Evolutionary conservation across 2,888 invertebrate genomes (phyloP), one percentile per base, ranked within the genome.

Genomic region (Tachystola acroxantha): DNA sequence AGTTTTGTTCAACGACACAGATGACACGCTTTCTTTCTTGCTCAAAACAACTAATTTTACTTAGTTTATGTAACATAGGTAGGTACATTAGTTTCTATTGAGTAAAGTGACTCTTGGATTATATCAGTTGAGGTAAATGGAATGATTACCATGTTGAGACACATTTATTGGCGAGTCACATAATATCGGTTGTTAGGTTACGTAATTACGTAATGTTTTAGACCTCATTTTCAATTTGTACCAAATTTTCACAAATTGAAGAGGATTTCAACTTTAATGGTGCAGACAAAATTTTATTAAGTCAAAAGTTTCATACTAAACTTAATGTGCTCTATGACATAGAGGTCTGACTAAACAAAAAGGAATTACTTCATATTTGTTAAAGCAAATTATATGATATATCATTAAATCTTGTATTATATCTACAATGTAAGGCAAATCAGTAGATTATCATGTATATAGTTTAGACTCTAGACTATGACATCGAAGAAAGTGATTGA

Each of bases 401-500:
- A n/a, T n/a, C n/a, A n/a, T n/a, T n/a, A n/a, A n/a, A n/a, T n/a
- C n/a, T n/a, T n/a, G n/a, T n/a, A n/a, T n/a, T n/a, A n/a, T n/a
- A n/a, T n/a, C n/a, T n/a, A n/a, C n/a, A n/a, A n/a, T n/a, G n/a
- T n/a, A n/a, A n/a, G n/a, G n/a, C n/a, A n/a, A n/a, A n/a, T n/a
- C n/a, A n/a, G n/a, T n/a, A n/a, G 16, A 6, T 16, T 16, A 6
- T 16, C 24, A 24, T 24, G 7, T 10, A 51, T n/a, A n/a, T n/a
- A n/a, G n/a, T n/a, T n/a, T n/a, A n/a, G n/a, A n/a, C n/a, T n/a
- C n/a, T n/a, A n/a, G n/a, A n/a, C n/a, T n/a, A n/a, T n/a, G n/a
- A n/a, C n/a, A n/a, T n/a, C n/a, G n/a, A n/a, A 51, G 50, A 41
- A 39, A 48, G 40, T 30, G 30, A 51, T 54, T 33, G 57, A 61